These are phyloP conservation scores for Drepanosiphum platanoidis DNA, from an alignment of 2,888 invertebrate genomes.

Conservation along the genomic window DNA sequence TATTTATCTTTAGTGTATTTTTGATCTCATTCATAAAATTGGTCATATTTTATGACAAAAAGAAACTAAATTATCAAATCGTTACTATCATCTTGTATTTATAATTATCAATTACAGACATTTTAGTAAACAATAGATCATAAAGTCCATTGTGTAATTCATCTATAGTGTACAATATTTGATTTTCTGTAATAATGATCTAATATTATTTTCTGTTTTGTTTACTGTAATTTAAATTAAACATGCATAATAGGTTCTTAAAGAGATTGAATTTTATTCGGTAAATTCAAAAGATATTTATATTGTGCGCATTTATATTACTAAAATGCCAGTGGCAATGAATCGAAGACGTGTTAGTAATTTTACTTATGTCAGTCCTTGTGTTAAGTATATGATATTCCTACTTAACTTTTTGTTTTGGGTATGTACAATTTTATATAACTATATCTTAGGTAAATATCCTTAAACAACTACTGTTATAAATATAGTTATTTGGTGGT, in stretches of 20 bases:
- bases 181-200: background rate
- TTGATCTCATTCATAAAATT: no score
- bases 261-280: background rate
- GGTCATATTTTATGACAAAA: no score
- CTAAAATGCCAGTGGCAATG: conserved; percentile 47
- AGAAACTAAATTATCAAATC: no score
- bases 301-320: background rate
- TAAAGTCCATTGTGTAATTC: no score
- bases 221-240: background rate
- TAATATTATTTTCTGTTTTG: background rate
- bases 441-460: background rate
- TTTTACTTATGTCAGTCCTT: conserved; percentile 84
- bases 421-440: conserved; percentile 73
- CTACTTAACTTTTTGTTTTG: conserved; percentile 89
- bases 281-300: background rate
- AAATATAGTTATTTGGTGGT: conserved; percentile 82
- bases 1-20: no score
- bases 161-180: background rate
- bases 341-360: conserved; percentile 53
- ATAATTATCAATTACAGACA: no score
- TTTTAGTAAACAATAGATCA: no score
- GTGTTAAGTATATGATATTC: conserved; percentile 90
- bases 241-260: background rate
- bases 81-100: no score
- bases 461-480: conserved; percentile 29